Evolutionary conservation across 2,797 vertebrate species (phyloP).

Genomic region (Coendou prehensilis): DNA sequence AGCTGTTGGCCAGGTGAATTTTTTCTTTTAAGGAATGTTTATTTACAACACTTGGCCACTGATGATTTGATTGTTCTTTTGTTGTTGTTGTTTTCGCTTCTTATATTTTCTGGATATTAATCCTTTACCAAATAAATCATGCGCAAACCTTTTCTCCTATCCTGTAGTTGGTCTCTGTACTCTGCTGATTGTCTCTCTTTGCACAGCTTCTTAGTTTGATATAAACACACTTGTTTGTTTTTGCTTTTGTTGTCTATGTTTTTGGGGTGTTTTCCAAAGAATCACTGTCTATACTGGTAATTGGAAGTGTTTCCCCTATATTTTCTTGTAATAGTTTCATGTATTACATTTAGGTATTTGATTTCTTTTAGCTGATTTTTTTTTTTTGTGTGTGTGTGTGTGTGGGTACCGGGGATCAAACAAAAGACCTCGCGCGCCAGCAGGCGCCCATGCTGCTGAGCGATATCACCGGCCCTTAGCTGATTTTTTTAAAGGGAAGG

Average conservation of each 20-base stretch:
- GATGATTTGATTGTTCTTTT: background rate
- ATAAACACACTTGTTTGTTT: background rate
- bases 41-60: background rate
- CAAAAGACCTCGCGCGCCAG: too few relatives aligned
- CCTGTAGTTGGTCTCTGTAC: background rate
- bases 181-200: background rate
- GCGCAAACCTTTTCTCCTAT: background rate
- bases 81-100: background rate
- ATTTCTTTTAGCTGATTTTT: background rate
- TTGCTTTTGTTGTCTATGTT: background rate
- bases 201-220: background rate
- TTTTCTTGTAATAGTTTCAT: conserved; percentile 1
- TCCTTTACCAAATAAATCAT: background rate
- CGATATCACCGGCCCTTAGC: background rate
- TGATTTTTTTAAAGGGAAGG: background rate
- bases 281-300: background rate
- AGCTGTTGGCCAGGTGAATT: background rate
- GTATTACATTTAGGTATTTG: background rate
- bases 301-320: background rate
- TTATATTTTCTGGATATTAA: background rate
- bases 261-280: background rate
- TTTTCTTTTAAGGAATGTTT: background rate
- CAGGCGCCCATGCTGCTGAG: too few relatives aligned
- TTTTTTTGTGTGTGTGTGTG: too few relatives aligned
- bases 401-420: too few relatives aligned